A percentile compares a stretch with the other conserved stretches of the same genome.
Conservation (phyloP, 2,888 invertebrate genomes). For the Girardia tigrina region DNA sequence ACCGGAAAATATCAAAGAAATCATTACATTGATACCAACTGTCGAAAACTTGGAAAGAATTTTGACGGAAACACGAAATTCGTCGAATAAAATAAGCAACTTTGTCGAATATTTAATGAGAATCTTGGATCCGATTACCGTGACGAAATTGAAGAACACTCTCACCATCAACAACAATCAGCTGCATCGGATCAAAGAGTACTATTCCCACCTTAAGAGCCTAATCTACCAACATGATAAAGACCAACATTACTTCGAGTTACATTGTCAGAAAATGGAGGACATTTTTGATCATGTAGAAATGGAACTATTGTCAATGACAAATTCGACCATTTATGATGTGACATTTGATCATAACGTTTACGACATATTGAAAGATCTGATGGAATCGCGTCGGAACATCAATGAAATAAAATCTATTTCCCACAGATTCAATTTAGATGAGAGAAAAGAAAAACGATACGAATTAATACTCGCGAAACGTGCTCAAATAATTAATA, state of each 20-base stretch:
- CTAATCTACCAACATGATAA: background rate
- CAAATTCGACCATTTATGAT: background rate
- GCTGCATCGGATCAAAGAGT: background rate
- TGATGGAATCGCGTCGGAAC: background rate
- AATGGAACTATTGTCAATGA: background rate
- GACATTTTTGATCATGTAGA: background rate
- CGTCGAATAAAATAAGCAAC: background rate
- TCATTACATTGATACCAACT: background rate
- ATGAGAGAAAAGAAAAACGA: background rate
- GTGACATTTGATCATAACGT: background rate
- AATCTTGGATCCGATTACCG: background rate
- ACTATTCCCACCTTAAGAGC: background rate
- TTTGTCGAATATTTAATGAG: background rate
- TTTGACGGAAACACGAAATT: background rate
- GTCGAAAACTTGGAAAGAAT: background rate
- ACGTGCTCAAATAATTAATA: background rate
- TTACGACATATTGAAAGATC: background rate
- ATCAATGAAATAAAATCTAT: conserved; percentile 9
- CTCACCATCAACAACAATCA: background rate
- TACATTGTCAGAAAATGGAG: conserved; percentile 1
- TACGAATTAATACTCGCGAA: background rate
- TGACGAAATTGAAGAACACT: background rate
- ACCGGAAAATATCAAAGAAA: background rate
- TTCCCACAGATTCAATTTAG: background rate
- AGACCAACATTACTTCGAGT: background rate